Percentiles rank a stretch among this genome's conserved stretches.
Conservation (phyloP, 2,113 vertebrate species). For the Limnothrissa miodon region DNA sequence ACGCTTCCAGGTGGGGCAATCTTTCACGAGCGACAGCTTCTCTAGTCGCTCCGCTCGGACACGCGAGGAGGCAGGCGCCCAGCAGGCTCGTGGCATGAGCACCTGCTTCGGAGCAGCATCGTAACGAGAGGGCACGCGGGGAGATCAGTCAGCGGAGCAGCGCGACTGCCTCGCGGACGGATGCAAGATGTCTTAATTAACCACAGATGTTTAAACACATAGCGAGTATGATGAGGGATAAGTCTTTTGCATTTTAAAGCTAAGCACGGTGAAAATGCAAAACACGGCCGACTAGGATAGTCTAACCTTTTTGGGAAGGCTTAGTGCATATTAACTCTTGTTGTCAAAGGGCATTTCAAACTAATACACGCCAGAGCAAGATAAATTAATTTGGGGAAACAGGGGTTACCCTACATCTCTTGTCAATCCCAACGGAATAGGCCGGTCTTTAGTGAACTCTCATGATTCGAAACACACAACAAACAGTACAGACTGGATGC, state of each 20-base stretch:
- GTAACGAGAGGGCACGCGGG: constrained; percentile 7
- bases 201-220: constrained; percentile 30
- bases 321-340: background rate
- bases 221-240: constrained; percentile 25
- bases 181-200: constrained; percentile 37
- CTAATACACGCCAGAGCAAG: background rate
- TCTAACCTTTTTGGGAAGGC: background rate
- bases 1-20: background rate
- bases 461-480: background rate
- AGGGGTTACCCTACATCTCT: background rate
- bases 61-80: constrained; percentile 11
- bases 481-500: background rate
- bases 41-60: constrained; percentile 2
- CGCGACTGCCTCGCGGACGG: constrained; percentile 19
- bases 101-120: constrained; percentile 33
- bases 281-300: background rate
- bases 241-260: background rate
- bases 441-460: background rate
- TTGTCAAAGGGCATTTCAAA: no score
- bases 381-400: background rate
- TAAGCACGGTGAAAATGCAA: background rate
- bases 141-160: constrained; percentile 24
- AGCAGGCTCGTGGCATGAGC: constrained; percentile 25
- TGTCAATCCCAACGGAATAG: background rate
- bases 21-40: constrained; percentile 1